Base-by-base conservation (phyloP, 2,888 invertebrate species). In the Phalangium opilio region DNA sequence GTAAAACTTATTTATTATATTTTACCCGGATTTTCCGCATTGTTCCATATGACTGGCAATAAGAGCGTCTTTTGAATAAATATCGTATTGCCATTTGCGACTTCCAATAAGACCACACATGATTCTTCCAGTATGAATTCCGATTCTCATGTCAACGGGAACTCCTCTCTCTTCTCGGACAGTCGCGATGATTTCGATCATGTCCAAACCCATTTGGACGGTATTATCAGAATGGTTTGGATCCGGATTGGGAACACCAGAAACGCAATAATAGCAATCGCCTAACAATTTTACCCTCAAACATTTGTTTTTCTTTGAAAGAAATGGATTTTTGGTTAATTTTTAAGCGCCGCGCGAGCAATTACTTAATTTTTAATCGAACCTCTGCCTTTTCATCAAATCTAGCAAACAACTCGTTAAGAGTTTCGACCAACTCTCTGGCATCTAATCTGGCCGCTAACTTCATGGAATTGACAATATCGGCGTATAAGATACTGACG, bases 31-130 rank as follows among this genome's bases (percentile, higher is more conserved):
- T 59, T 77, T 72, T 4, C 95, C 95, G 1, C 84, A 81, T 36
- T 86, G 81, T 65, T 95, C 95, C 83, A 96, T 84, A 63, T 82
- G 81, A 68, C 89, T 93, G 1, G 95, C 93, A 58, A 91, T 83
- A 21, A 85, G 83, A 18, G 87, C 93, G 67, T 95, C 93, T 63
- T 82, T 82, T 33, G 70, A 70, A 73, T 93, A 95, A 52, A 95
- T 82, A 63, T 95, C 95, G 62, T 81, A 95, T 64, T 95, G 93
- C 86, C 91, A 91, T 67, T 95, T 95, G 56, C 82, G 78, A 5
- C 83, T 77, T 0, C 95, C 95, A 44, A 95, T 77, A 1, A 95
- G 77, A 0, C 95, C 93, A 56, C 90, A 84, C 43, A 89, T 73
- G 41, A 93, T 86, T 60, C 78, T 80, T 0, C 95, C 95, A 3